Percentiles rank a stretch among this genome's conserved stretches.
Evolutionary conservation across 2,113 vertebrate species (phyloP).

Genomic region (Cynocephalus volans): DNA sequence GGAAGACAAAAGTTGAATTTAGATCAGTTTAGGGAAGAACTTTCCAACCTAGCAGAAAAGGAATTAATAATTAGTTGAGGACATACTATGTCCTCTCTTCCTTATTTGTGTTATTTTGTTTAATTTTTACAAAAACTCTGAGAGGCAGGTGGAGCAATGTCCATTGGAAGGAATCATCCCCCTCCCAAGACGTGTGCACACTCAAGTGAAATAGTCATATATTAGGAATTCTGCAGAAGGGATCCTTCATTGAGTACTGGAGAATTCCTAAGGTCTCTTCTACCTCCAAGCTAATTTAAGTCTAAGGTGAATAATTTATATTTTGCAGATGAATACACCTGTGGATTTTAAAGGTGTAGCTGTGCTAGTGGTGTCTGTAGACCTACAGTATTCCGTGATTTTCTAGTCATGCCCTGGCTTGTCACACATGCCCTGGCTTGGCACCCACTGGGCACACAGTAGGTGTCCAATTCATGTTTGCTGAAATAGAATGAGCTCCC

Average conservation of each 20-base stretch:
- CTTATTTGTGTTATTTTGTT: neutral
- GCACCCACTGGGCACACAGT: neutral
- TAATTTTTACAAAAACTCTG: neutral
- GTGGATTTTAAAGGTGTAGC: constrained; percentile 1
- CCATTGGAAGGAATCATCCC: neutral
- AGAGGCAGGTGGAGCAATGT: neutral
- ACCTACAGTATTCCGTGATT: neutral
- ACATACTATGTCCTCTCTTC: neutral
- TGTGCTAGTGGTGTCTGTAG: neutral
- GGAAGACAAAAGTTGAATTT: neutral
- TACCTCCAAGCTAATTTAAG: neutral
- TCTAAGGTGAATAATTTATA: neutral
- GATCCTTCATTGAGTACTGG: neutral
- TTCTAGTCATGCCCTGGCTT: neutral
- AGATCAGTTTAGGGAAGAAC: neutral
- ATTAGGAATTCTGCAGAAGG: neutral
- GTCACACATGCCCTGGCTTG: no score
- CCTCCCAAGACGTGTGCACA: neutral
- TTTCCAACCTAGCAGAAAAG: neutral
- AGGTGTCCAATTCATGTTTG: neutral
- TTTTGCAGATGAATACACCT: neutral
- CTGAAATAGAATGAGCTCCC: constrained; percentile 59
- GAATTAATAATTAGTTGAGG: neutral
- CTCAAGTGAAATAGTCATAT: neutral
- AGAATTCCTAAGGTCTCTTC: neutral